A percentile compares a stretch with the other conserved stretches of the same genome.
Evolutionary conservation across 2,888 invertebrate genomes (phyloP).

Genomic region (Seira ritae): DNA sequence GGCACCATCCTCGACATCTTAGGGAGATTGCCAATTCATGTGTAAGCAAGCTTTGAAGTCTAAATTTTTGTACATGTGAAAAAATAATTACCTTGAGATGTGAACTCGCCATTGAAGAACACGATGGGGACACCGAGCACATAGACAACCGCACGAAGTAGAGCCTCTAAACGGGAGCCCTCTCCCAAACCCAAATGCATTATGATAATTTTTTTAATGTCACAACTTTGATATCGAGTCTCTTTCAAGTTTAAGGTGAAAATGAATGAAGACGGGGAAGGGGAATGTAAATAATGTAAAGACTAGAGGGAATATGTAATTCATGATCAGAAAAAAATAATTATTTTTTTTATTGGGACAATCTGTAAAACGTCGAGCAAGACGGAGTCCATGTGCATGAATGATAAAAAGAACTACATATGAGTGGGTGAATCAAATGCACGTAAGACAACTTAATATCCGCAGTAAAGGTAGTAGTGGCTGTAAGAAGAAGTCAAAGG

Average conservation of each 20-base stretch:
- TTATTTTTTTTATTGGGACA: neutral
- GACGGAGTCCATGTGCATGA: neutral
- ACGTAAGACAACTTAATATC: too few relatives aligned
- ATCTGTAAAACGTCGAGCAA: too few relatives aligned
- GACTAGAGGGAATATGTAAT: too few relatives aligned
- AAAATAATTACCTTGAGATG: neutral
- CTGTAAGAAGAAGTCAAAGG: slow-evolving; percentile 31
- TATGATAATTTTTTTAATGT: neutral
- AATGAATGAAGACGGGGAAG: slow-evolving; percentile 38
- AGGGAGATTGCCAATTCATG: too few relatives aligned
- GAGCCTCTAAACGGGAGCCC: slow-evolving; percentile 66
- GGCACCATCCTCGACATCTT: slow-evolving; percentile 20
- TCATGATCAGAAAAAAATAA: neutral
- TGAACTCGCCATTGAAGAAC: slow-evolving; percentile 35
- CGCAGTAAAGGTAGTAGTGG: too few relatives aligned
- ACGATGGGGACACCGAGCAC: slow-evolving; percentile 67
- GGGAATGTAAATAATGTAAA: slow-evolving; percentile 38
- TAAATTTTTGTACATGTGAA: too few relatives aligned
- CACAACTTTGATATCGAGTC: slow-evolving; percentile 17
- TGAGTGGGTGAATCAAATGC: too few relatives aligned
- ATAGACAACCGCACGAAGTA: slow-evolving; percentile 67
- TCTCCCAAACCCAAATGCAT: slow-evolving; percentile 55
- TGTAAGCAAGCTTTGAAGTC: too few relatives aligned
- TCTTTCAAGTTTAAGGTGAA: slow-evolving; percentile 54
- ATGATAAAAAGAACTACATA: neutral